Evolutionary conservation across 2,888 invertebrate genomes (phyloP), one percentile per base, ranked within the genome.

Genomic region (Dione vanillae): DNA sequence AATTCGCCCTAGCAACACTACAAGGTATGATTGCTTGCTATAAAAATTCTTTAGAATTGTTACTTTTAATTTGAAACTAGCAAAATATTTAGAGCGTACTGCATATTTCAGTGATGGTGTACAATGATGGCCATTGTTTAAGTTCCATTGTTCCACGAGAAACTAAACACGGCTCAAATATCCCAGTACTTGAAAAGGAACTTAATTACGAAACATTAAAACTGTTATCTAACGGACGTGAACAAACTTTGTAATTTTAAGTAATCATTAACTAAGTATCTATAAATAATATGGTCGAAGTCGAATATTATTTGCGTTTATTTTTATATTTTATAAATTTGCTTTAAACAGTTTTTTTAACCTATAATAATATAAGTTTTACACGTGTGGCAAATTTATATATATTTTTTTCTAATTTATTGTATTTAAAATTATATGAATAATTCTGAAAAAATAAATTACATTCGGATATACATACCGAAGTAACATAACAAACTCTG

Each of bases 81-180:
- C 27, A 43, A 59, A 59, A 59, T 59, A 59, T 20, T 59, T 43
- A n/a, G 41, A 65, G 54, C 47, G 43, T 37, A 66, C 20, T 66
- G 12, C 56, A 56, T 56, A 54, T 40, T 67, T 59, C 40, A 27
- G 41, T 58, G 67, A 51, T 45, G 20, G 58, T 59, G 20, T 58
- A 67, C 59, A 67, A 67, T 35, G 59, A 41, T 41, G 47, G 64
- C 71, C 58, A 71, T 73, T 73, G 73, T 73, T 69, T n/a, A 73
- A 70, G 66, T 27, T 40, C 66, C 69, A 75, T 75, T 75, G 75
- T 75, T 75, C 65, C 66, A 35, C 66, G 64, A 66, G 69, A 67
- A 71, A 66, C 67, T 64, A 62, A 65, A 54, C 67, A 67, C 59
- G 43, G 27, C 43, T 61, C 59, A 61, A 61, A 61, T 61, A 61